These are phyloP conservation scores for Periplaneta americana DNA, from an alignment of 1,140 invertebrate species.

Conservation along the genomic window DNA sequence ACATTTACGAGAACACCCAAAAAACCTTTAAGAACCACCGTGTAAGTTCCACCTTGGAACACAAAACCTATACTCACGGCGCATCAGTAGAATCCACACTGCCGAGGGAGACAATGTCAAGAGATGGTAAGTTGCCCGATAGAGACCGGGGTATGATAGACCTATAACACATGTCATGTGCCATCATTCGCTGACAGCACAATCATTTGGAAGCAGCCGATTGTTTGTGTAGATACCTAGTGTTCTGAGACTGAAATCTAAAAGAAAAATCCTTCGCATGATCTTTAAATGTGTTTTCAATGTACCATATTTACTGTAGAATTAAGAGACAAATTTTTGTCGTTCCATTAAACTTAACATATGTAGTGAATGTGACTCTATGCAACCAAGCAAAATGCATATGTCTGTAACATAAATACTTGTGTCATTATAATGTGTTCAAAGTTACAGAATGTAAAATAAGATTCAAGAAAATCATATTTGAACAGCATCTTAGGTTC, in stretches of 20 bases:
- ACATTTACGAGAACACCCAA: not conserved
- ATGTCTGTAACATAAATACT: too few species aligned
- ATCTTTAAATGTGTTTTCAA: not conserved
- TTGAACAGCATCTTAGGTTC: too few species aligned
- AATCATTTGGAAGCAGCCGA: not conserved
- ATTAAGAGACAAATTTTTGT: not conserved
- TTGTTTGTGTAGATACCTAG: not conserved
- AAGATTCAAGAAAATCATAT: too few species aligned
- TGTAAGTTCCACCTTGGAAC: not conserved
- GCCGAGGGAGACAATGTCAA: conserved; percentile 17
- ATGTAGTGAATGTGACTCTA: not conserved
- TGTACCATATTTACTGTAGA: not conserved
- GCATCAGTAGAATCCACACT: conserved; percentile 1
- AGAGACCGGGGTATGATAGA: conserved; percentile 90
- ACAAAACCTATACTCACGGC: not conserved
- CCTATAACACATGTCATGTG: conserved; percentile 41
- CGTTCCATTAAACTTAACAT: not conserved
- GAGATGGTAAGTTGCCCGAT: conserved; percentile 70
- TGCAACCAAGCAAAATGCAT: not conserved
- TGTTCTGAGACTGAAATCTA: not conserved
- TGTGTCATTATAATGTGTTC: too few species aligned
- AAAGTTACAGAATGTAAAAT: too few species aligned
- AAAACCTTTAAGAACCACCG: not conserved
- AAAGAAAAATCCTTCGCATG: not conserved
- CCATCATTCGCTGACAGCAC: not conserved